A percentile compares a stretch with the other conserved stretches of the same genome.
Evolutionary conservation across 1,140 invertebrate genomes (phyloP).

Genomic region (Patella vulgata): DNA sequence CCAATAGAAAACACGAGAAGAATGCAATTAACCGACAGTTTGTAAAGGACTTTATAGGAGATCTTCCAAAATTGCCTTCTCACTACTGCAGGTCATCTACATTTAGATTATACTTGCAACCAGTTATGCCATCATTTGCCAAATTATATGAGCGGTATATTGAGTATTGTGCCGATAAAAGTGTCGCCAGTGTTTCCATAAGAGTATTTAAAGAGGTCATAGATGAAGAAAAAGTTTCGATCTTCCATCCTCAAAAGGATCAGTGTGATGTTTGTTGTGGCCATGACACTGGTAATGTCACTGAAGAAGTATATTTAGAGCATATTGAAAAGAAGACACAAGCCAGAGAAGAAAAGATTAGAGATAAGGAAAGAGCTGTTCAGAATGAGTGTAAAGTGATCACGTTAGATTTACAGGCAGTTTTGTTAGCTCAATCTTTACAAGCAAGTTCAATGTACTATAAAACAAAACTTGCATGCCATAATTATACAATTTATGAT

Average conservation of each 20-base stretch:
- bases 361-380: slow-evolving; percentile 4
- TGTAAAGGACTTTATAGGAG: too few relatives aligned
- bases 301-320: slow-evolving; percentile 9
- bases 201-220: too few relatives aligned
- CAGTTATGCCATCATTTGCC: too few relatives aligned
- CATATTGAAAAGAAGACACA: slow-evolving; percentile 12
- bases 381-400: slow-evolving; percentile 19
- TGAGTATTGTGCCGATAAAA: too few relatives aligned
- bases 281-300: slow-evolving; percentile 15
- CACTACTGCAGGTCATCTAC: too few relatives aligned
- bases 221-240: too few relatives aligned
- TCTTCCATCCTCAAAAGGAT: slow-evolving; percentile 19
- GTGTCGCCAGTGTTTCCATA: too few relatives aligned
- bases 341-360: background rate
- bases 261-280: slow-evolving; percentile 21
- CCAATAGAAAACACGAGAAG: too few relatives aligned
- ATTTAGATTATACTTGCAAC: too few relatives aligned
- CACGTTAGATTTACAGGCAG: slow-evolving; percentile 60
- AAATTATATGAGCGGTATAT: too few relatives aligned
- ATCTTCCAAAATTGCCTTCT: too few relatives aligned
- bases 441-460: slow-evolving; percentile 65
- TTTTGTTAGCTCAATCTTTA: slow-evolving; percentile 59
- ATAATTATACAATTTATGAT: slow-evolving; percentile 68
- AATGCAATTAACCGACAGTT: too few relatives aligned
- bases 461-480: slow-evolving; percentile 64